Conservation (phyloP, 2,888 invertebrate genomes). For the Vanessa cardui region DNA sequence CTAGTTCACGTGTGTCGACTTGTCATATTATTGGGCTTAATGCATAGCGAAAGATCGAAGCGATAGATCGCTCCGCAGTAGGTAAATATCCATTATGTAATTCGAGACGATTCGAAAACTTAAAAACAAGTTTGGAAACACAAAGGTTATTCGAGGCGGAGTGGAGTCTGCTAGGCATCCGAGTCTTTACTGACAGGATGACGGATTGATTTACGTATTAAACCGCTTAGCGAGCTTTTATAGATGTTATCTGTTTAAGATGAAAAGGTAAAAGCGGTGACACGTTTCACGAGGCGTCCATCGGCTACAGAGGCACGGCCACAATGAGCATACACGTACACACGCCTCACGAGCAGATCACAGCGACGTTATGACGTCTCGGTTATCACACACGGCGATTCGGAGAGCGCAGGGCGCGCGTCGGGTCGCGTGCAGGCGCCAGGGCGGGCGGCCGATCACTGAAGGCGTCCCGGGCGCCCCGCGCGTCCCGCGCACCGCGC, state of each 20-base stretch:
- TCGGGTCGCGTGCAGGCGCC: slow-evolving; percentile 63
- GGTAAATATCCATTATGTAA: slow-evolving; percentile 38
- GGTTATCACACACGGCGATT: slow-evolving; percentile 45
- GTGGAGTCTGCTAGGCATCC: slow-evolving; percentile 30
- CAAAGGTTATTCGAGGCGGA: slow-evolving; percentile 24
- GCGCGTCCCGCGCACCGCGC: slow-evolving; percentile 55
- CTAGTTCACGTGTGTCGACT: slow-evolving; percentile 24
- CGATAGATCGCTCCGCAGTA: slow-evolving; percentile 23
- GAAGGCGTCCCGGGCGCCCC: slow-evolving; percentile 55
- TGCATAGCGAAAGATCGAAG: not conserved
- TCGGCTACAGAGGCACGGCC: slow-evolving; percentile 43
- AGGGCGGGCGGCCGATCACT: slow-evolving; percentile 75
- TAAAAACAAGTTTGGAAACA: slow-evolving; percentile 22
- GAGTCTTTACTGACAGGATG: slow-evolving; percentile 48
- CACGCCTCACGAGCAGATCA: slow-evolving; percentile 44
- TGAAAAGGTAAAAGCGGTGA: slow-evolving; percentile 40
- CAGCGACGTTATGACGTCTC: slow-evolving; percentile 54
- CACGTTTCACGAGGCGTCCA: slow-evolving; percentile 46
- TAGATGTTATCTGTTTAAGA: slow-evolving; percentile 45
- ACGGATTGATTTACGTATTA: slow-evolving; percentile 52
- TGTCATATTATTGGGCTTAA: slow-evolving; percentile 12
- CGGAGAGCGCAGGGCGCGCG: slow-evolving; percentile 46
- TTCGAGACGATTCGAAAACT: slow-evolving; percentile 17
- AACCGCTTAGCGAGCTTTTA: slow-evolving; percentile 41
- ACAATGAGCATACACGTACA: slow-evolving; percentile 37